A percentile compares a stretch with the other conserved stretches of the same genome.
phyloP scores from a whole-genome alignment of 2,113 vertebrate species.

The Andinoacara biseriatus region DNA sequence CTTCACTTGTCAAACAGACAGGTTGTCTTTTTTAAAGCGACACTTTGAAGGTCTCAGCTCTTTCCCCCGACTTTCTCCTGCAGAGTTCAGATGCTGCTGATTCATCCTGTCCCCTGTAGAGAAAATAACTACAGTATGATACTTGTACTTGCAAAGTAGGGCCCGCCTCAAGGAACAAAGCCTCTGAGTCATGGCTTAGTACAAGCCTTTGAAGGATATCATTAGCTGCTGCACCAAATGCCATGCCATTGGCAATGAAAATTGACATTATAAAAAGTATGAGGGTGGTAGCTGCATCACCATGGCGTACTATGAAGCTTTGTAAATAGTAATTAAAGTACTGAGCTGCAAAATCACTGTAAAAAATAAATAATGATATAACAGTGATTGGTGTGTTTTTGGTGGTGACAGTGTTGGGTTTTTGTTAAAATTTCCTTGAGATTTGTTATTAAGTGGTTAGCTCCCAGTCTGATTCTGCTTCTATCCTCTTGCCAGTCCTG shows the following conservation, averaged over 20 bases:
- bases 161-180: constrained; percentile 34
- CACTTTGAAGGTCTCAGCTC: constrained; percentile 58
- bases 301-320: background rate
- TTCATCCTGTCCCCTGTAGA: constrained; percentile 55
- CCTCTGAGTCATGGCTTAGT: constrained; percentile 51
- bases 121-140: constrained; percentile 52
- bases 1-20: constrained; percentile 54
- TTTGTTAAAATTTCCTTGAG: background rate
- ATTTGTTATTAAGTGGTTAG: background rate
- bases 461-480: background rate
- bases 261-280: constrained; percentile 6
- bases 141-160: constrained; percentile 50
- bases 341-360: background rate
- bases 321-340: constrained; percentile 4
- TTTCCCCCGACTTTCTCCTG: constrained; percentile 39
- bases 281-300: background rate
- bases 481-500: background rate
- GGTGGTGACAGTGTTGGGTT: background rate
- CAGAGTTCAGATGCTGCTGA: constrained; percentile 59
- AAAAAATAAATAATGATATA: background rate
- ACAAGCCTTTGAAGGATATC: constrained; percentile 54
- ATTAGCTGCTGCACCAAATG: constrained; percentile 44
- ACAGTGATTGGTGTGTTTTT: background rate
- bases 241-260: constrained; percentile 17
- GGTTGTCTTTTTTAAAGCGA: constrained; percentile 44